These are phyloP conservation scores for Pachyuromys duprasi DNA, from an alignment of 2,797 vertebrate genomes.

Conservation along the genomic window DNA sequence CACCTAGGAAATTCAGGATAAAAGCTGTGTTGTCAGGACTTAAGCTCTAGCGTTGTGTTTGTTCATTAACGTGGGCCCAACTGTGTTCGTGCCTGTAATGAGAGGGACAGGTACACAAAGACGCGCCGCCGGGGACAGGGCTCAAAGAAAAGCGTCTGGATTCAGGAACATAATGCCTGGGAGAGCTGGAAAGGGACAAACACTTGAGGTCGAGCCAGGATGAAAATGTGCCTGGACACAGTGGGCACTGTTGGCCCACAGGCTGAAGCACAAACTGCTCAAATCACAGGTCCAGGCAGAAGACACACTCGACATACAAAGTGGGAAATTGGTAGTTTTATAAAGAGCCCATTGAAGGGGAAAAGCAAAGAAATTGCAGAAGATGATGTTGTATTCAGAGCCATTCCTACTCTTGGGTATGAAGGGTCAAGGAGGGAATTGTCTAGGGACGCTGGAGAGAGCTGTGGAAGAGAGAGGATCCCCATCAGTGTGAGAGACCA, in stretches of 20 bases:
- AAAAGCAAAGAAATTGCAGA: background rate
- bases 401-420: background rate
- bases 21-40: slow-evolving; percentile 49
- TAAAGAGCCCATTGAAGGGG: background rate
- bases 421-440: background rate
- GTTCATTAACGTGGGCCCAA: slow-evolving; percentile 53
- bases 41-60: slow-evolving; percentile 37
- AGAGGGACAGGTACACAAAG: slow-evolving; percentile 8
- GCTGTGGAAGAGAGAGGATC: background rate
- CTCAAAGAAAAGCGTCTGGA: background rate
- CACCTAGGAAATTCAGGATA: slow-evolving; percentile 45
- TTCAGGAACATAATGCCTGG: background rate
- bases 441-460: background rate
- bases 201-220: background rate
- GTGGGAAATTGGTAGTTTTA: background rate
- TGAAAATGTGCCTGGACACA: background rate
- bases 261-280: background rate
- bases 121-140: background rate
- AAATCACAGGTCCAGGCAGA: background rate
- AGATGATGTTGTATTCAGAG: background rate
- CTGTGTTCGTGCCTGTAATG: background rate
- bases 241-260: background rate
- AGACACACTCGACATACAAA: background rate
- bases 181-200: fast-evolving
- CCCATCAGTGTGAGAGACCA: too few relatives aligned